Base-by-base conservation (phyloP, 2,113 vertebrate genomes). In the Leptobrachium ailaonicum region DNA sequence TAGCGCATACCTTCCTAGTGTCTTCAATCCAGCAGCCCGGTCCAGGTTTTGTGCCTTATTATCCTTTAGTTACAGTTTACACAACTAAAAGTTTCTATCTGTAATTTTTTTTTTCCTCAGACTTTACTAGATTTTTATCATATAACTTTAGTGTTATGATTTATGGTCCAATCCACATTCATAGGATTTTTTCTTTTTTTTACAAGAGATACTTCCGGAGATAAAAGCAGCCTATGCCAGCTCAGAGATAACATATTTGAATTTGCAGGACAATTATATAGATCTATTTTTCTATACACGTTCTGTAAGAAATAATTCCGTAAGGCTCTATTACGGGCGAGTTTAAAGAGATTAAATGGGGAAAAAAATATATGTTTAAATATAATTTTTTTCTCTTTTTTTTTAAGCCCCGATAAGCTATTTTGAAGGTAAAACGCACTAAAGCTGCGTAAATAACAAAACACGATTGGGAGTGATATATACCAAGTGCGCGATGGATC, bases 361-460 rank as follows among this genome's bases (percentile, higher is more conserved):
- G 66, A 60, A 79, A 79, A 79, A 56, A 72, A 63, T 32, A 32
- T 32, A 71, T 56, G 77, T 40, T 79, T 62, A 66, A 70, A 71
- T 71, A 1, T 62, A 41, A 66, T 32, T 32, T 32, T 32, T 32
- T 32, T 32, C 20, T 32, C 20, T 32, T 32, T 32, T 32, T 32
- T 32, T 32, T 32, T 32, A 32, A 32, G 20, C 20, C 20, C 20
- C 20, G 20, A 32, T 0, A 32, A 32, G 20, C 77, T 56, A 41
- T 12, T 60, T 8, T 12, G 11, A 3, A 12, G 3, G 56, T 4
- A 8, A 60, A 8, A 60, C 56, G 10, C 6, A 60, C 56, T 11
- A 60, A 13, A 60, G 3, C 3, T 60, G 13, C 3, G 3, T 12
- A 54, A 60, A 14, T 40, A 64, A 40, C n/a, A 40, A 64, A 64